Base-by-base conservation (phyloP, 1,140 invertebrate genomes). In the Drosophila rhopaloa region DNA sequence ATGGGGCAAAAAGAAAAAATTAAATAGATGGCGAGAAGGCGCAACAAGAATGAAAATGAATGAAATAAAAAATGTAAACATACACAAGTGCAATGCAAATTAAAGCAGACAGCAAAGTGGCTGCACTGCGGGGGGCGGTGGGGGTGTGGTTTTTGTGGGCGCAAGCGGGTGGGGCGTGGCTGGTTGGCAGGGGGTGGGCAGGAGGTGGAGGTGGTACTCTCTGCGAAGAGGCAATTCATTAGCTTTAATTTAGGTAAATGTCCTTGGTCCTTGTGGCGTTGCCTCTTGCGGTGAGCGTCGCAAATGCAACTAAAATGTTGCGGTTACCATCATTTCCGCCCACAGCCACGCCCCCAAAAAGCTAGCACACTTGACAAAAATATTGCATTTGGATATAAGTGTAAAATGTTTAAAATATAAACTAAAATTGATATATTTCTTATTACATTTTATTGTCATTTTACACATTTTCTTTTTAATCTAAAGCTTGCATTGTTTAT, bases 231-330 rank as follows among this genome's bases (percentile, higher is more conserved):
- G 83, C 83, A 88, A 88, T 88, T 88, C 83, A 89, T 89, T 89
- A 89, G 85, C 84, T 89, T 89, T 89, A 89, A 89, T 89, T 89
- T 89, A 90, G 84, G 84, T 89, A 89, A 89, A 89, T 89, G 84
- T 89, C 84, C 85, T 89, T 89, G 84, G 84, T 90, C 73, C 81
- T 89, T 89, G 84, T 76, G 84, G 84, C 81, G 81, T 73, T 84
- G 84, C 80, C 84, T 88, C 84, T 89, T 89, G 84, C 79, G 84
- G 84, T 63, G 76, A 89, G 54, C 63, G 79, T 89, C 81, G 79
- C 82, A 86, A 86, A 86, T 86, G 82, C 84, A 88, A 88, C 83
- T 88, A 89, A 88, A 88, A 88, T 88, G 83, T 89, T 88, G 83
- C 83, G 83, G 83, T 88, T 76, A 80, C 80, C 76, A 75, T 77